Evolutionary conservation across 2,888 invertebrate species (phyloP).

Genomic region (Thymelicus sylvestris): DNA sequence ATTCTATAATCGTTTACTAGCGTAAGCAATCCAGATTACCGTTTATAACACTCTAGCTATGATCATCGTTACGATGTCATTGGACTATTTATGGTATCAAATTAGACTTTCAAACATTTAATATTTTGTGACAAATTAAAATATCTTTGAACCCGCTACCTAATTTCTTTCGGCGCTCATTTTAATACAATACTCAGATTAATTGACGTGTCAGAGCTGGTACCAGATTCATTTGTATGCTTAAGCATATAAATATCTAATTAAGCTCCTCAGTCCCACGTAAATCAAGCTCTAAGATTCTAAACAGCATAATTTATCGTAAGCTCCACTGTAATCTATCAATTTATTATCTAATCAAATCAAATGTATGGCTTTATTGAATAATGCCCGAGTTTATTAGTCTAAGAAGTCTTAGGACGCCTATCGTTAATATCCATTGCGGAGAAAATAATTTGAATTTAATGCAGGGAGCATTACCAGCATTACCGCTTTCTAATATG

Average conservation of each 20-base stretch:
- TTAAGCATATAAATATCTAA: slow-evolving; percentile 13
- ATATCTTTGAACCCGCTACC: not conserved
- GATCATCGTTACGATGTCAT: too few relatives aligned
- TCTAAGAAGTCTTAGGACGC: slow-evolving; percentile 38
- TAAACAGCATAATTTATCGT: slow-evolving; percentile 35
- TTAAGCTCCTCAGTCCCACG: slow-evolving; percentile 29
- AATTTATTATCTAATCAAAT: slow-evolving; percentile 48
- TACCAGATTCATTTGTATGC: not conserved
- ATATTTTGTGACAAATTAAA: not conserved
- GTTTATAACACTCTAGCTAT: too few relatives aligned
- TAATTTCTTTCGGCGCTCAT: slow-evolving; percentile 1
- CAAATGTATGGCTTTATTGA: slow-evolving; percentile 42
- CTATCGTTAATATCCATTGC: slow-evolving; percentile 8
- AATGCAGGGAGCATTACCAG: not conserved
- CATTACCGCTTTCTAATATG: slow-evolving; percentile 21
- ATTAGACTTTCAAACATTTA: not conserved
- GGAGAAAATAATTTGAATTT: slow-evolving; percentile 21
- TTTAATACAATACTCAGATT: not conserved
- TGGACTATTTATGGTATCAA: not conserved
- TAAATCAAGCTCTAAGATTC: slow-evolving; percentile 21
- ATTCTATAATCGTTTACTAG: too few relatives aligned
- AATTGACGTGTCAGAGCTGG: not conserved
- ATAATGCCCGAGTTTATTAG: slow-evolving; percentile 44
- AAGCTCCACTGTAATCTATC: slow-evolving; percentile 42
- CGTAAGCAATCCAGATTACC: too few relatives aligned